Base-by-base conservation (phyloP, 2,113 vertebrate genomes). In the Atrichornis clamosus region DNA sequence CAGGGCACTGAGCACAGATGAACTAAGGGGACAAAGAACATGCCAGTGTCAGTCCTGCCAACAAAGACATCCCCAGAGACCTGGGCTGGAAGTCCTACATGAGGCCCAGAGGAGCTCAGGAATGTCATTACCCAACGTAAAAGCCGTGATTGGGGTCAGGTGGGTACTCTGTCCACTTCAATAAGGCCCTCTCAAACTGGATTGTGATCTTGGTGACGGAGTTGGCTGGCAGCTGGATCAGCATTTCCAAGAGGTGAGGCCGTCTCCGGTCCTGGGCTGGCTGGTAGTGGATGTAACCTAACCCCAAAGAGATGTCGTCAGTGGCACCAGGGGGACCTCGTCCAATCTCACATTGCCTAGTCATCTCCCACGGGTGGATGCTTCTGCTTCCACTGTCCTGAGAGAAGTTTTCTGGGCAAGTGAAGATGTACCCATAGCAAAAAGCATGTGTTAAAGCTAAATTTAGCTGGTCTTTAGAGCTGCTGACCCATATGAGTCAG, bases 101-200 rank as follows among this genome's bases (percentile, higher is more conserved):
- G 8, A 68, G 27, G 63, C 42, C 32, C 58, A 75, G 68, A 39
- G 52, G 32, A 78, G 58, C 22, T 81, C 42, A 26, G 49, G 8
- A 35, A 59, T 52, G 62, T 42, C 56, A 3, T 89, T 97, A 99
- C 99, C 99, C 98, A 1, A 99, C 98, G 0, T 99, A 99, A 97
- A 99, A 99, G 88, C 99, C 99, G 0, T 99, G 99, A 95, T 99
- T 99, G n/a, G 99, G 99, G 94, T 99, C 99, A 6, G 99, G 99
- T 0, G 99, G 98, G 95, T 99, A 99, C 93, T 99, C 99, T 0
- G 99, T 99, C 99, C 99, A 99, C 96, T 99, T 99, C 72, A 99
- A 87, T 84, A 99, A 98, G 5, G 99, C 99, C 70, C 99, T 98
- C 97, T 99, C 99, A 96, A 99, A 99, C 97, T 99, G 98, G 92